These are phyloP conservation scores for Drosophila kanekoi DNA, from an alignment of 2,888 invertebrate genomes.

Conservation along the genomic window DNA sequence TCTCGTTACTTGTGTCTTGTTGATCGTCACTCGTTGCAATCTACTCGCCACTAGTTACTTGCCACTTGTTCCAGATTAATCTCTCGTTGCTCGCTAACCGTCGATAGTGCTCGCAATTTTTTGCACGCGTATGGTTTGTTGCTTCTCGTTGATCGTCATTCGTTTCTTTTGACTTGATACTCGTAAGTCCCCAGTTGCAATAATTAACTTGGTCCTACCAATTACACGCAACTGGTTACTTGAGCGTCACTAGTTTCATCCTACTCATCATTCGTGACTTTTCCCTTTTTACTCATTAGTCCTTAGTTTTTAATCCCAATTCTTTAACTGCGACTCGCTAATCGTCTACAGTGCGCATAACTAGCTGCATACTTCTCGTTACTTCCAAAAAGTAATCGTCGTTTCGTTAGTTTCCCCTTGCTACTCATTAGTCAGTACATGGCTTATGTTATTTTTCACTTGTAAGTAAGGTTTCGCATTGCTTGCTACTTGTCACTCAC, in stretches of 20 bases:
- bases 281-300: background rate
- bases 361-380: no score
- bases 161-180: background rate
- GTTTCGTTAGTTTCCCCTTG: background rate
- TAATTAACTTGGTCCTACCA: no score
- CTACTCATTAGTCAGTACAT: background rate
- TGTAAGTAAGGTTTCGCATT: background rate
- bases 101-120: background rate
- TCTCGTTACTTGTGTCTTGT: background rate
- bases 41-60: background rate
- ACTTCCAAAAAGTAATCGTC: background rate
- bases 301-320: no score
- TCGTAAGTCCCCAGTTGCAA: background rate
- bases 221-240: background rate
- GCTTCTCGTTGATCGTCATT: background rate
- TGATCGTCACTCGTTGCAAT: background rate
- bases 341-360: no score
- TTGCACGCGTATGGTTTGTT: background rate
- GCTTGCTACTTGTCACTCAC: background rate
- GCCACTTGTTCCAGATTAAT: background rate
- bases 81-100: background rate
- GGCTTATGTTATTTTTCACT: no score
- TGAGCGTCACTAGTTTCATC: background rate
- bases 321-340: no score
- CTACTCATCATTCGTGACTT: background rate